A percentile compares a stretch with the other conserved stretches of the same genome.
Conservation (phyloP, 2,113 vertebrate genomes). For the Romanogobio albipinnatus region DNA sequence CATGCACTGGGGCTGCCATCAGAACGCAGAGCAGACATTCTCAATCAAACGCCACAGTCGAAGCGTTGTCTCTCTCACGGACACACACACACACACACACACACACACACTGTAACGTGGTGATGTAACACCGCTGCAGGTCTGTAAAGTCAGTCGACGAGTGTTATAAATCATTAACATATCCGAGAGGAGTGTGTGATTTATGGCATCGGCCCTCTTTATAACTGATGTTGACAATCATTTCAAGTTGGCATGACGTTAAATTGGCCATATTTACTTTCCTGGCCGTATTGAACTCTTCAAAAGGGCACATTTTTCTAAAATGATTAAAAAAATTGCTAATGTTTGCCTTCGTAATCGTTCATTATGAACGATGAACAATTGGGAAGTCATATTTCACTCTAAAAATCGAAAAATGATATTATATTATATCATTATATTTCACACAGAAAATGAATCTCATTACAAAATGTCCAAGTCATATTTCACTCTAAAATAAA, state of each 20-base stretch:
- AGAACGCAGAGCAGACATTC: constrained; percentile 51
- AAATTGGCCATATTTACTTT: not conserved
- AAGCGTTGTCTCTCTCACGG: not conserved
- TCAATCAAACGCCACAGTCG: constrained; percentile 53
- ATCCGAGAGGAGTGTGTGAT: not conserved
- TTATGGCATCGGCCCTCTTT: not conserved
- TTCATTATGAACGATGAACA: not conserved
- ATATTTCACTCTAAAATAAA: not conserved
- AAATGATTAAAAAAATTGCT: not conserved
- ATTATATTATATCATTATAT: too few species aligned
- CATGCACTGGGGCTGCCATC: constrained; percentile 45
- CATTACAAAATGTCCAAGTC: not conserved
- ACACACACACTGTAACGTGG: not conserved
- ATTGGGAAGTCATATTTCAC: too few species aligned
- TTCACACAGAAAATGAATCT: not conserved
- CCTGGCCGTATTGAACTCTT: not conserved
- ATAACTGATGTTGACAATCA: not conserved
- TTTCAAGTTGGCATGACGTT: constrained; percentile 6
- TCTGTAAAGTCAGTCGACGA: not conserved
- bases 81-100: not conserved
- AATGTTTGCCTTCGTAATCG: not conserved
- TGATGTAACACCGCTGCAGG: constrained; percentile 13
- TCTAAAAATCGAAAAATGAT: too few species aligned
- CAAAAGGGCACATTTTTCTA: not conserved
- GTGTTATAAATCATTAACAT: constrained; percentile 52